A percentile compares a stretch with the other conserved stretches of the same genome.
These are phyloP conservation scores for Pygoscelis adeliae DNA, from an alignment of 2,113 vertebrate genomes.

Conservation along the genomic window DNA sequence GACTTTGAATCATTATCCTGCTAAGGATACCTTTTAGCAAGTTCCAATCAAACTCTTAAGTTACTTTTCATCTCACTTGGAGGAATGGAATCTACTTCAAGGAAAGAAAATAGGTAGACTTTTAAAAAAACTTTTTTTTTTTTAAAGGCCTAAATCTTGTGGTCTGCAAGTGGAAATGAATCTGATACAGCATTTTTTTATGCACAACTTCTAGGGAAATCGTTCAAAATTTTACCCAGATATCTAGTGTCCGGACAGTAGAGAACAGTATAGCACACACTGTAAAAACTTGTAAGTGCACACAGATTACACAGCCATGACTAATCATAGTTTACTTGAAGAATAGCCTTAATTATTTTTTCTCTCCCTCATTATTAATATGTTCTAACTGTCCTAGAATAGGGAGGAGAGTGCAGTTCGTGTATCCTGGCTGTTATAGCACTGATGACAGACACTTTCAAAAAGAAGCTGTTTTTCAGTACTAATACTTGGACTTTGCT, in stretches of 20 bases:
- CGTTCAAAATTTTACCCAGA: neutral
- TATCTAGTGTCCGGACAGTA: neutral
- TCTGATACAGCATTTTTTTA: neutral
- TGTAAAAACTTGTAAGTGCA: neutral
- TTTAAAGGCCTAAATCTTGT: neutral
- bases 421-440: neutral
- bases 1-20: neutral
- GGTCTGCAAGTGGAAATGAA: neutral
- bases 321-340: neutral
- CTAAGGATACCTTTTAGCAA: neutral
- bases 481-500: neutral
- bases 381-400: neutral
- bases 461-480: neutral
- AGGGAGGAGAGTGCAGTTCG: neutral
- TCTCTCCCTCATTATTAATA: neutral
- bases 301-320: neutral
- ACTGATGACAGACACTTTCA: neutral
- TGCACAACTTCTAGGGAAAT: neutral
- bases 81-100: neutral
- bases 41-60: neutral
- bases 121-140: neutral
- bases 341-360: neutral
- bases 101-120: neutral
- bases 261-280: neutral
- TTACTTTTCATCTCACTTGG: neutral